Evolutionary conservation across 2,113 vertebrate genomes (phyloP).

Genomic region (Balaeniceps rex): DNA sequence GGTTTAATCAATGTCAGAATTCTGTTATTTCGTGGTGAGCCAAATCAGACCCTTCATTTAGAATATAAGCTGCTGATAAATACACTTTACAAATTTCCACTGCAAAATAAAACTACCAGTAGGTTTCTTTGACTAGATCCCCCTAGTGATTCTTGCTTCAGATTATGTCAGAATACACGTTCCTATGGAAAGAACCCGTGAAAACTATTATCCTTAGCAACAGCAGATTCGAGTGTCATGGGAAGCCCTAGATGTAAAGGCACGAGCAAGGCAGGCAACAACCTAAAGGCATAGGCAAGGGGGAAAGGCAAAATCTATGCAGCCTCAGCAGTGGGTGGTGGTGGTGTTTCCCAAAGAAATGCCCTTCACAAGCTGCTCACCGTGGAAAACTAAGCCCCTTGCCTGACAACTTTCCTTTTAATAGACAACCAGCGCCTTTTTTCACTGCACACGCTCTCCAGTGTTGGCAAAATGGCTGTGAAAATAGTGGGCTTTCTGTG

Average conservation of each 20-base stretch:
- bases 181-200: neutral
- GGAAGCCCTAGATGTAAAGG: neutral
- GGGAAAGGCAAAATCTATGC: neutral
- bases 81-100: neutral
- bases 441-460: neutral
- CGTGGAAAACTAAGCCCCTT: neutral
- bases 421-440: rapidly evolving
- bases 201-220: neutral
- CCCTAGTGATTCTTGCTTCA: neutral
- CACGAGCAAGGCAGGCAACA: neutral
- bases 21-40: neutral
- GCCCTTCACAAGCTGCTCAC: neutral
- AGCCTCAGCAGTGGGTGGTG: neutral
- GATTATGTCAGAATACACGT: neutral
- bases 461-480: neutral
- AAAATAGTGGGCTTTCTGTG: neutral
- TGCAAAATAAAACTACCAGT: neutral
- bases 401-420: neutral
- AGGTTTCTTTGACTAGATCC: neutral
- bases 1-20: neutral
- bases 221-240: neutral
- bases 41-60: neutral
- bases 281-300: neutral
- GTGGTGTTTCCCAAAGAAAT: neutral
- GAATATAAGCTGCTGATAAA: neutral